A percentile compares a stretch with the other conserved stretches of the same genome.
Evolutionary conservation across 2,888 invertebrate species (phyloP).

Genomic region (Mamestra brassicae): DNA sequence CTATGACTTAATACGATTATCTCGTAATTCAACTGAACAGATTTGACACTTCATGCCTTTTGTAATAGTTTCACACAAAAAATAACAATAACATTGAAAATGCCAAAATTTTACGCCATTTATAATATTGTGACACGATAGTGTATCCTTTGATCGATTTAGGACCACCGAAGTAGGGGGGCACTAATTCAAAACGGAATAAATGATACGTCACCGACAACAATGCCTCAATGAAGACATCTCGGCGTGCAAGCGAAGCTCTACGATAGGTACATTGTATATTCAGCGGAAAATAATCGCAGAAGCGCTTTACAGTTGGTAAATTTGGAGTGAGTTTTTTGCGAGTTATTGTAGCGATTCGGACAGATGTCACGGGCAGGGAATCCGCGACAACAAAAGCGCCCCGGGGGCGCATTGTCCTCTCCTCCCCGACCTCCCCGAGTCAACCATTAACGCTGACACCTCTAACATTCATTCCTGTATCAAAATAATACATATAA

Average conservation of each 20-base stretch:
- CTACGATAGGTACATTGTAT: constrained; percentile 77
- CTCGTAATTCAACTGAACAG: constrained; percentile 39
- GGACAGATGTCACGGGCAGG: constrained; percentile 90
- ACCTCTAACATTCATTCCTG: constrained; percentile 86
- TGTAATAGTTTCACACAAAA: constrained; percentile 55
- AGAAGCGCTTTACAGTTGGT: constrained; percentile 82
- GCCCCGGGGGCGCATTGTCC: constrained; percentile 88
- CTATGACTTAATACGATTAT: constrained; percentile 56
- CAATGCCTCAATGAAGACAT: constrained; percentile 86
- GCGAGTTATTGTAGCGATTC: constrained; percentile 89
- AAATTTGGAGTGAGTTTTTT: constrained; percentile 88
- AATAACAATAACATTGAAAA: constrained; percentile 70
- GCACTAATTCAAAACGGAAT: constrained; percentile 80
- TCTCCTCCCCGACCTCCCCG: constrained; percentile 81
- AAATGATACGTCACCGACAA: constrained; percentile 86
- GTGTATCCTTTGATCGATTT: constrained; percentile 64
- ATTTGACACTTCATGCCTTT: constrained; percentile 44
- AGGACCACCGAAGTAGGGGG: constrained; percentile 82
- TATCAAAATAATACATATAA: constrained; percentile 87
- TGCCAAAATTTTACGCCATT: constrained; percentile 76
- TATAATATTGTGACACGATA: constrained; percentile 86
- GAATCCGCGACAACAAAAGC: constrained; percentile 87
- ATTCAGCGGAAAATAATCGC: constrained; percentile 84
- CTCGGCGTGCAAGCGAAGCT: constrained; percentile 71
- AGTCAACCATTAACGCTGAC: constrained; percentile 87